Evolutionary conservation across 2,888 invertebrate genomes (phyloP).

Genomic region (Oscheius sp.): DNA sequence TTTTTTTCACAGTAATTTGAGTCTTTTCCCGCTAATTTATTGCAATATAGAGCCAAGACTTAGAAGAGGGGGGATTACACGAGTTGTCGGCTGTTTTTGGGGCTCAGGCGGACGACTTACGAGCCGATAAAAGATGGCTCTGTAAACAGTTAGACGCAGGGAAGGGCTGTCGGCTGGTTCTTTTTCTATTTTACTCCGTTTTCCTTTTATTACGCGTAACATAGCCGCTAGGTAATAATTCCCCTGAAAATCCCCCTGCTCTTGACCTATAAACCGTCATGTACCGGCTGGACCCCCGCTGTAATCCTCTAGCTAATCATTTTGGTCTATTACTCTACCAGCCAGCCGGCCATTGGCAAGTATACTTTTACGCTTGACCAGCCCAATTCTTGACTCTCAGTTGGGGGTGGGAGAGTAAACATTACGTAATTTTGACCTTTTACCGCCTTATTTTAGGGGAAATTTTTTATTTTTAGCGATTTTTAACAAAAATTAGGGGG

Average conservation of each 20-base stretch:
- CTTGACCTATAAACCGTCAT: conserved; percentile 33
- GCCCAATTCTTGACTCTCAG: neutral
- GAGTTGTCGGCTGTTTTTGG: conserved; percentile 30
- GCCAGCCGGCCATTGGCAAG: neutral
- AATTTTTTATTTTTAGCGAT: no score
- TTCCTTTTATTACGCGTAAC: neutral
- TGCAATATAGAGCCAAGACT: no score
- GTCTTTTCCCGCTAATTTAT: neutral
- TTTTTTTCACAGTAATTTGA: neutral
- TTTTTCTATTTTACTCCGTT: conserved; percentile 3
- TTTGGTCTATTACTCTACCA: neutral
- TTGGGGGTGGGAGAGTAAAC: neutral
- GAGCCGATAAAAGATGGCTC: conserved; percentile 37
- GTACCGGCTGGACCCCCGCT: conserved; percentile 3
- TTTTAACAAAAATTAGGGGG: no score
- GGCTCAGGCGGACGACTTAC: conserved; percentile 30
- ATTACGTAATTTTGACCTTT: neutral
- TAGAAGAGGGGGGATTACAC: conserved; percentile 24
- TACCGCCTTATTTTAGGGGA: neutral
- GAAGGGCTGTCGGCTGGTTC: neutral
- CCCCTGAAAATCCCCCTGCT: conserved; percentile 10
- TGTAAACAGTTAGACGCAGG: conserved; percentile 6
- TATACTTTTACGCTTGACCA: conserved; percentile 11
- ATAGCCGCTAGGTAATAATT: conserved; percentile 3
- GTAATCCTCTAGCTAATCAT: conserved; percentile 3